Base-by-base conservation (phyloP, 64 coral and sea anemone species). In the Cladopsammia gracilis region DNA sequence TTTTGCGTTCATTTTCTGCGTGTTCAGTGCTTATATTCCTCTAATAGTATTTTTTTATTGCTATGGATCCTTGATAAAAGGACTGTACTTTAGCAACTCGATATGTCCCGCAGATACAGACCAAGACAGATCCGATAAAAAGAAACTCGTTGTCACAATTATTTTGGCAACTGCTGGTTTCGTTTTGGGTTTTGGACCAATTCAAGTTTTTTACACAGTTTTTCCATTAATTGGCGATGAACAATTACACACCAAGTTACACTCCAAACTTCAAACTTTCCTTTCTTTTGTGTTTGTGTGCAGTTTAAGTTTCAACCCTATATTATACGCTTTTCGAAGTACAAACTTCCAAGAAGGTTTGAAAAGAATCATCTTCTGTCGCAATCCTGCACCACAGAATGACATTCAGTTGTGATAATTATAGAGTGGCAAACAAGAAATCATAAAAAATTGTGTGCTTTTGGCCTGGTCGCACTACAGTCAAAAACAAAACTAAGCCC, bases 21-120 rank as follows among this genome's bases (percentile, higher is more conserved):
- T 14, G 1, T 73, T 88, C 50, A 75, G 68, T 19, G 73, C 43
- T 25, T 88, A 56, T 61, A 64, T 34, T 22, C 86, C 86, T 0
- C 9, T 88, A 4, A 73, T 51, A 15, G 44, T 88, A 9, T 74
- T 71, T 75, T 24, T 88, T 3, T 51, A 74, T 49, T 88, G 86
- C 16, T 88, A 88, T 46, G 51, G 71, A 76, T 74, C 49, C 15
- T 58, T 88, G 7, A 75, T 88, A 20, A 88, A 88, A 88, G 86
- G 86, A 16, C 25, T 88, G 47, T 88, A 88, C 53, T 88, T 88
- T 14, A 73, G 56, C 61, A 76, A 88, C 0, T 75, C 86, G 7
- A 88, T 88, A n/a, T 73, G 70, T 12, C 49, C 86, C 42, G 25
- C 26, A 19, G 1, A 15, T 16, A 18, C 49, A 58, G 23, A 69